Evolutionary conservation across 1,140 invertebrate species (phyloP).

Genomic region (Cyphomyrmex costatus): DNA sequence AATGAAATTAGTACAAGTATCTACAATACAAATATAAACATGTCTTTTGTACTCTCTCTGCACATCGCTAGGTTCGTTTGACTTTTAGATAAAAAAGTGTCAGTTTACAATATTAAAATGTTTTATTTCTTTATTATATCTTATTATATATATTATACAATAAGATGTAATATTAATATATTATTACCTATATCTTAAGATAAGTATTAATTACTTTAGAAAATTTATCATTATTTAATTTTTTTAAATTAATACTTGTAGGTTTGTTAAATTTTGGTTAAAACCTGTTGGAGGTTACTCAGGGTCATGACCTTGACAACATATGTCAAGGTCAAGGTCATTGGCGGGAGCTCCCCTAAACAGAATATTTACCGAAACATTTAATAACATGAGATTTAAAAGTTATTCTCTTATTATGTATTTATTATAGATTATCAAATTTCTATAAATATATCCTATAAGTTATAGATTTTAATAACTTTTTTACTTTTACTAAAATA

Average conservation of each 20-base stretch:
- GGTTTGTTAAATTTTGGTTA: too few species aligned
- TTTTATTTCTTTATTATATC: neutral
- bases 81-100: neutral
- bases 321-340: too few species aligned
- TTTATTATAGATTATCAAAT: neutral
- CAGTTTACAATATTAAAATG: neutral
- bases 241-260: neutral
- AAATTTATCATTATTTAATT: neutral
- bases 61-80: neutral
- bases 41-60: neutral
- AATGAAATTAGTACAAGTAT: constrained; percentile 53
- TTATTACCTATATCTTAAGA: too few species aligned
- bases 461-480: neutral
- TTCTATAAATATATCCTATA: neutral
- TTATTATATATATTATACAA: neutral
- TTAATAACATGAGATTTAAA: neutral
- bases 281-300: too few species aligned
- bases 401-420: neutral
- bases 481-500: neutral
- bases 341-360: too few species aligned
- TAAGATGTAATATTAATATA: too few species aligned
- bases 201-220: neutral
- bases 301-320: too few species aligned
- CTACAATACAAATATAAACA: constrained; percentile 19
- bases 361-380: too few species aligned